Base-by-base conservation (phyloP, 1,140 invertebrate genomes). In the Lethocerus indicus region DNA sequence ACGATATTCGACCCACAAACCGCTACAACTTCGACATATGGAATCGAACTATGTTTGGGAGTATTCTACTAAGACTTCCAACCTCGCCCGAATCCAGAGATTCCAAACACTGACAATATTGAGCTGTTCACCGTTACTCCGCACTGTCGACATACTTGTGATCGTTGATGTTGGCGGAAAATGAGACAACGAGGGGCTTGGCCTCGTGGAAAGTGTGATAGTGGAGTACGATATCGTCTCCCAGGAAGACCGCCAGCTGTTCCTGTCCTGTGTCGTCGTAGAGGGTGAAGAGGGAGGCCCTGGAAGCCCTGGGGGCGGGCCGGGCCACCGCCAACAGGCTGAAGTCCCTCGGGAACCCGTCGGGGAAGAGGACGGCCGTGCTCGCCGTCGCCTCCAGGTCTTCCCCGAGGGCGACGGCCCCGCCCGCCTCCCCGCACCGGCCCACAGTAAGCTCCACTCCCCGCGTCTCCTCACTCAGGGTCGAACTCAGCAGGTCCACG, bases 191-290 rank as follows among this genome's bases (percentile, higher is more conserved):
- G 14, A 79, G 68, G 3, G 72, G 60, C 51, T 75, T 68, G 26
- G 71, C 66, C 44, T 72, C 67, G 49, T 69, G 63, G 24, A 71
- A 65, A 39, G 71, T 62, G 20, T 41, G 29, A 56, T 83, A 86
- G 52, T 75, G 71, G 18, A 87, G 59, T 26, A 69, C 72, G 24
- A 85, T 64, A 24, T 80, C 69, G 16, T 71, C 70, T 0, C 80
- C 82, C 25, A 86, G 61, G 3, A 73, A 72, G 23, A 87, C 55
- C 20, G 78, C 72, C 28, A 87, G 59, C 53, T 84, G 76, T 58
- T 86, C 83, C 36, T 84, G 76, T 0, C 81, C 83, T 12, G 71
- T 68, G 46, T 82, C 78, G 51, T 74, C 81, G 64, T 86, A 87
- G 4, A 87, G 63, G 2, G 78, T 73, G 57, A 88, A 79, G 1